Evolutionary conservation across 2,888 invertebrate genomes (phyloP).

Genomic region (Drosophila kanekoi): DNA sequence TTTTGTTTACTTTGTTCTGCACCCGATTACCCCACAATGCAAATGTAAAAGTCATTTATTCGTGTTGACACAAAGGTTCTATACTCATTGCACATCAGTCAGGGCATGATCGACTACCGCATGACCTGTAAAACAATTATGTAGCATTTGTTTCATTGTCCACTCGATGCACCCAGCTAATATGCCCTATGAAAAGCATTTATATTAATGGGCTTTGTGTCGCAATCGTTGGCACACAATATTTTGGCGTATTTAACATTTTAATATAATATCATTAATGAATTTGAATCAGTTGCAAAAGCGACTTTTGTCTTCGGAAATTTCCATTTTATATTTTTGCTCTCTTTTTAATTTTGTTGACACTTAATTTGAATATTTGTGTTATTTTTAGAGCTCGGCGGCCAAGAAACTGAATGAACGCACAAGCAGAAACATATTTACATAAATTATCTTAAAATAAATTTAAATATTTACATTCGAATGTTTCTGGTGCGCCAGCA

Average conservation of each 20-base stretch:
- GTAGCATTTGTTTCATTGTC: background rate
- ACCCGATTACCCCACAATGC: constrained; percentile 40
- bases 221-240: constrained; percentile 5
- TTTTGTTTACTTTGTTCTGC: constrained; percentile 28
- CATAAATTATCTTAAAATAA: constrained; percentile 25
- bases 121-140: background rate
- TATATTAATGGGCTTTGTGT: constrained; percentile 1
- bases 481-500: constrained; percentile 1
- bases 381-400: constrained; percentile 47
- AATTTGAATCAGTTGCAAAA: constrained; percentile 36
- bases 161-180: background rate
- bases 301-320: background rate
- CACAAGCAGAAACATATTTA: constrained; percentile 35
- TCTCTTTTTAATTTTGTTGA: constrained; percentile 5
- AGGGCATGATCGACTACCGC: background rate
- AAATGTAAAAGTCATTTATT: constrained; percentile 35
- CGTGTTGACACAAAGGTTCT: constrained; percentile 12
- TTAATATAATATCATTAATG: constrained; percentile 22
- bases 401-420: constrained; percentile 50
- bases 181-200: constrained; percentile 1
- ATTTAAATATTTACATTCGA: constrained; percentile 12
- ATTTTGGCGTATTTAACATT: constrained; percentile 24
- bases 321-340: constrained; percentile 27
- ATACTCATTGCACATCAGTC: background rate
- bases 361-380: constrained; percentile 33